These are phyloP conservation scores for Acomys russatus DNA, from an alignment of 2,797 vertebrate species.

Conservation along the genomic window DNA sequence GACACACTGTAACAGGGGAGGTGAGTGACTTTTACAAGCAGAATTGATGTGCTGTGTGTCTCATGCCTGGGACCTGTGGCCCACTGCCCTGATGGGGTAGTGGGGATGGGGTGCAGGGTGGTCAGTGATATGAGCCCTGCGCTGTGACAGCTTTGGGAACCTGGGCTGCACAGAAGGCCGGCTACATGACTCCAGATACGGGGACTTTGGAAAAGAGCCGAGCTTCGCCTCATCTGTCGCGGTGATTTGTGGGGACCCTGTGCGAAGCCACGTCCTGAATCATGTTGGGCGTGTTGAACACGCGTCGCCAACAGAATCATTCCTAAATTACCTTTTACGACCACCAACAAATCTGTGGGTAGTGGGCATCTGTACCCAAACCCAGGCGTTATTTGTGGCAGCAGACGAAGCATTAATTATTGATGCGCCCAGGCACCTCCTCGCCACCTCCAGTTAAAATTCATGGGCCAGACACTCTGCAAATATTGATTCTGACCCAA, in stretches of 20 bases:
- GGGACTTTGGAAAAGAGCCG: accelerated
- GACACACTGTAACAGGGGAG: background rate
- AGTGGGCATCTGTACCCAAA: conserved; percentile 79
- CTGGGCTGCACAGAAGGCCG: accelerated
- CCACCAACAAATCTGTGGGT: conserved; percentile 76
- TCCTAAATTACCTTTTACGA: conserved; percentile 86
- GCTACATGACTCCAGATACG: accelerated
- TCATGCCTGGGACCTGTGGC: background rate
- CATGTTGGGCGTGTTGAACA: conserved; percentile 53
- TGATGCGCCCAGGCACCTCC: conserved; percentile 88
- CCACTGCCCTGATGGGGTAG: background rate
- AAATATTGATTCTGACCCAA: conserved; percentile 95
- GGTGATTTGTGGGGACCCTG: conserved; percentile 66
- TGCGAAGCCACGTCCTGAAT: conserved; percentile 61
- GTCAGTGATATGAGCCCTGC: background rate
- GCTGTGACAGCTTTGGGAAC: background rate
- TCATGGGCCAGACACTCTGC: conserved; percentile 92
- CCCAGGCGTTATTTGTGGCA: conserved; percentile 86
- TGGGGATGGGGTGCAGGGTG: conserved; percentile 12
- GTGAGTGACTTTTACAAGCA: accelerated
- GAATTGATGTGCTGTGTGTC: accelerated
- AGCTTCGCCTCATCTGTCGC: conserved; percentile 17
- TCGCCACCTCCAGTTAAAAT: conserved; percentile 92
- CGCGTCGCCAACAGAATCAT: conserved; percentile 57
- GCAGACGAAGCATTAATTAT: conserved; percentile 92